Conservation (phyloP, 2,113 vertebrate species). For the Bos taurus region DNA sequence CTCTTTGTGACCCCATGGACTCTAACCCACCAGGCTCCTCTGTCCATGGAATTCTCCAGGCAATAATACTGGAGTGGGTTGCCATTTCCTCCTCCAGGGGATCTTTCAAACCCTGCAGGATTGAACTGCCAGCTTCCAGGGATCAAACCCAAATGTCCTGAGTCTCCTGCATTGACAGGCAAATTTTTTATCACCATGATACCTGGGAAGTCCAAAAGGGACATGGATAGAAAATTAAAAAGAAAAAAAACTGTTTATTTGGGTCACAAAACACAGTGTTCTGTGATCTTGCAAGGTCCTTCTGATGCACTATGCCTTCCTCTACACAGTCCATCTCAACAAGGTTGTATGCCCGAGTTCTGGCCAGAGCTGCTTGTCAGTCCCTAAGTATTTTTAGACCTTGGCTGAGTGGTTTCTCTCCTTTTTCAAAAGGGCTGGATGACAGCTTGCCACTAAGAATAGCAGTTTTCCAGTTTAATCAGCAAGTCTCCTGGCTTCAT, state of each 20-base stretch:
- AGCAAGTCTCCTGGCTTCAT: not conserved
- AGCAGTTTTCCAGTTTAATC: constrained; percentile 24
- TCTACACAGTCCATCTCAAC: not conserved
- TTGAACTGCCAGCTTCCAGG: not conserved
- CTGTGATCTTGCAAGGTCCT: not conserved
- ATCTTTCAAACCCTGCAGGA: not conserved
- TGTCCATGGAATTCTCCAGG: not conserved
- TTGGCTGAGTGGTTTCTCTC: not conserved
- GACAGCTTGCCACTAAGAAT: constrained; percentile 17
- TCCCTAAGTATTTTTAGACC: constrained; percentile 39
- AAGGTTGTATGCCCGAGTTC: not conserved
- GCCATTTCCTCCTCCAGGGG: not conserved
- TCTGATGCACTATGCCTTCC: not conserved
- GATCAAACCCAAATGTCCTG: not conserved
- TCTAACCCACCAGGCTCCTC: not conserved
- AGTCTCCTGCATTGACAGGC: not conserved
- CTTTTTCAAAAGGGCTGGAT: constrained; percentile 10
- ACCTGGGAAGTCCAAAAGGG: not conserved
- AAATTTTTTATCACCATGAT: not conserved
- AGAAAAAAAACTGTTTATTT: not conserved
- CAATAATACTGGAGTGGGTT: not conserved
- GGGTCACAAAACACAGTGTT: not conserved
- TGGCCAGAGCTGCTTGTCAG: not conserved
- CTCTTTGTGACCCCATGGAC: not conserved
- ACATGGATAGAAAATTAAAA: not conserved